These are phyloP conservation scores for Leucophenga montana DNA, from an alignment of 2,888 invertebrate species.

Conservation along the genomic window DNA sequence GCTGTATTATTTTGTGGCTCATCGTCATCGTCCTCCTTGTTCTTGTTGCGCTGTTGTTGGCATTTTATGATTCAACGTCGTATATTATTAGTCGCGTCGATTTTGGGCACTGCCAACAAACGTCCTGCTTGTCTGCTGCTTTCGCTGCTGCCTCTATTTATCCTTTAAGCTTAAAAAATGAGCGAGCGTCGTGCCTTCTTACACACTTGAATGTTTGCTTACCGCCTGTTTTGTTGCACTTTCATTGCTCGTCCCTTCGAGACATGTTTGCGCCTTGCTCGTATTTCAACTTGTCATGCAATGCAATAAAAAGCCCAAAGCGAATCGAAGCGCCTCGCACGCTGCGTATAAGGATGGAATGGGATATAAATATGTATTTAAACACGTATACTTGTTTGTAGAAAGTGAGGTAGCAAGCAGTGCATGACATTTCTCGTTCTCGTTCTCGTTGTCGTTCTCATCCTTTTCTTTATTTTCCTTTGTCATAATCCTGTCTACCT, in stretches of 20 bases:
- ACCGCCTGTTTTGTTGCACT: not conserved
- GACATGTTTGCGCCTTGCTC: not conserved
- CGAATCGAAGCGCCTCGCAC: not conserved
- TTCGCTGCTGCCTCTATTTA: not conserved
- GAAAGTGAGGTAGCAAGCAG: too few species aligned
- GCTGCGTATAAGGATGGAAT: too few species aligned
- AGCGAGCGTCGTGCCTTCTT: not conserved
- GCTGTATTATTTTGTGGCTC: not conserved
- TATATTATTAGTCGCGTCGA: slow-evolving; percentile 50
- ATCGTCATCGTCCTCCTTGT: not conserved
- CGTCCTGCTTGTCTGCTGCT: not conserved
- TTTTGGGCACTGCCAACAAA: slow-evolving; percentile 17
- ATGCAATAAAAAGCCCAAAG: slow-evolving; percentile 5
- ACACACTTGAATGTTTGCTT: too few species aligned
- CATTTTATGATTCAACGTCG: slow-evolving; percentile 47
- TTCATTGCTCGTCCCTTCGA: not conserved
- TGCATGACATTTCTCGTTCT: too few species aligned
- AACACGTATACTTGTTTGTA: too few species aligned
- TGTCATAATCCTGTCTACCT: too few species aligned
- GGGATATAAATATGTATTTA: too few species aligned
- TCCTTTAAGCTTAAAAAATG: slow-evolving; percentile 7
- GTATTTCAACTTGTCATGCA: slow-evolving; percentile 10
- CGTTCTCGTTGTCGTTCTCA: too few species aligned
- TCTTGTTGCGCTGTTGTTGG: slow-evolving; percentile 14
- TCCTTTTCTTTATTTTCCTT: too few species aligned